Evolutionary conservation across 2,797 vertebrate species (phyloP), one percentile per base, ranked within the genome.

Genomic region (Eulemur coronatus): DNA sequence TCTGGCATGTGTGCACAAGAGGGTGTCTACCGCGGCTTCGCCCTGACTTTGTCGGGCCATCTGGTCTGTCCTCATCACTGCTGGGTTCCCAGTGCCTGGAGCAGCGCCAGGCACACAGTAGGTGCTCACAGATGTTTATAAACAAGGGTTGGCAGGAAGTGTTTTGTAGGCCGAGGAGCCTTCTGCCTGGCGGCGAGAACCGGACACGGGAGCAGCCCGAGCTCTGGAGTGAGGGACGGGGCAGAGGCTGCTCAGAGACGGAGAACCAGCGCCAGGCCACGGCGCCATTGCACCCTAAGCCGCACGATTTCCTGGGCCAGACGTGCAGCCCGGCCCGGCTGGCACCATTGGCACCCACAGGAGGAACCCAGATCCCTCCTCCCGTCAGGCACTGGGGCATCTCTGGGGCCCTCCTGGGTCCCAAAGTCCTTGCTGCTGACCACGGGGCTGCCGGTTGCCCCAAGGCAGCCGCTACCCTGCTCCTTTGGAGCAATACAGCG

Each of bases 1-100:
- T 1, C 30, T 0, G 2, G 1, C 4, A 0, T 3, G 7, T 30
- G 26, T 0, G 2, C 9, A 28, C 57, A 0, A 43, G 38, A 24
- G 5, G 41, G 26, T 26, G 4, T 7, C 28, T 0, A 0, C 9
- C 24, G 9, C 0, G 0, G 1, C 70, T 8, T 65, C 0, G 20
- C 4, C 61, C 57, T 38, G 57, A 30, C 46, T 17, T 8, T 26
- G 14, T 18, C 9, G 0, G 13, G 18, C 24, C 17, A 10, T 8
- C 65, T 2, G 7, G 10, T 6, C 50, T 0, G 0, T 18, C 28
- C 46, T 48, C 50, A 24, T 12, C 79, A 0, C 4, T 2, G 24
- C 33, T 4, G 13, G 14, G 69, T 2, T 5, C 59, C 15, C 33
- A 7, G 79, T 4, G 24, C 55, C 35, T 17, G 22, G 52, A 61